phyloP scores from a whole-genome alignment of 2,888 invertebrate genomes.

The Phorcus lineatus region DNA sequence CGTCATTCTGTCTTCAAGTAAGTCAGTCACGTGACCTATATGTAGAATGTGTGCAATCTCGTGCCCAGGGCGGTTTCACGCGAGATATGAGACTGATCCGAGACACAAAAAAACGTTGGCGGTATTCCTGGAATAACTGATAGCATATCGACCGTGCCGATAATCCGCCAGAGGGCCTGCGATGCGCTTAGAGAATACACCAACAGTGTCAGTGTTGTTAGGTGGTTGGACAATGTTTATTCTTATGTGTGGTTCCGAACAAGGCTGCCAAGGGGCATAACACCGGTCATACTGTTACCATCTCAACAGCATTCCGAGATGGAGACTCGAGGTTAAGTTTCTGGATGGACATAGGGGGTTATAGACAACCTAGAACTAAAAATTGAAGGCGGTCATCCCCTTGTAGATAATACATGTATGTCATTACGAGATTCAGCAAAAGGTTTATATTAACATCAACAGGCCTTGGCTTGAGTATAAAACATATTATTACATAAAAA shows the following conservation, averaged over 20 bases:
- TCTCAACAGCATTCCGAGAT: too few relatives aligned
- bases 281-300: background rate
- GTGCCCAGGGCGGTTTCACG: background rate
- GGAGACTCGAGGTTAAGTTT: too few relatives aligned
- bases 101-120: background rate
- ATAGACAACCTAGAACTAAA: too few relatives aligned
- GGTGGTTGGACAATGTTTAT: background rate
- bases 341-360: too few relatives aligned
- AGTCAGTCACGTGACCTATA: background rate
- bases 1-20: background rate
- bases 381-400: too few relatives aligned
- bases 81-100: slow-evolving; percentile 8
- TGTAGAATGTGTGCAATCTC: background rate
- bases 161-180: background rate
- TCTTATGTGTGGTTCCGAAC: background rate
- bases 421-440: too few relatives aligned
- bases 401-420: too few relatives aligned
- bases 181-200: background rate
- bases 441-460: too few relatives aligned
- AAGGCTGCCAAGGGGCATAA: background rate
- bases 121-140: background rate
- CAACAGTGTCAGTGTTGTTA: background rate
- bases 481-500: too few relatives aligned
- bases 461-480: too few relatives aligned
- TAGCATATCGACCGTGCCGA: slow-evolving; percentile 3